Base-by-base conservation (phyloP, 2,888 invertebrate species). In the Tetragonula carbonaria region DNA sequence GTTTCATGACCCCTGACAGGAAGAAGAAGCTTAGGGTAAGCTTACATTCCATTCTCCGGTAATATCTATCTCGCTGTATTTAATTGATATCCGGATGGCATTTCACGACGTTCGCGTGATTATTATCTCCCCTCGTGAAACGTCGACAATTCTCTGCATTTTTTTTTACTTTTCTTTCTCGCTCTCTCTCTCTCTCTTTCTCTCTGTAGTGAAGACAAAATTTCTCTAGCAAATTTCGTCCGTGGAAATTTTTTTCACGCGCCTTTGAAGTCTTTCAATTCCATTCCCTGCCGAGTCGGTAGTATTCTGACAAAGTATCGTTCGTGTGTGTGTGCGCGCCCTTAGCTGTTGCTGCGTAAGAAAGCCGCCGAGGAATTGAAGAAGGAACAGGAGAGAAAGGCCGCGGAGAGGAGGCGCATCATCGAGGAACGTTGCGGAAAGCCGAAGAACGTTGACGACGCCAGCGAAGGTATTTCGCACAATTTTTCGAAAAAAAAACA, bases 1-100 rank as follows among this genome's bases (percentile, higher is more conserved):
- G 99, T 97, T 99, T 99, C 97, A 99, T 99, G 98, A 99, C 99
- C 94, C 99, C 99, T 88, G 99, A 99, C 96, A 98, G 99, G 96
- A 99, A 99, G 98, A 99, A 99, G 98, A 99, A 99, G 96, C 98
- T 99, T 95, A 97, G 99, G 97, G 99, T 99, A 95, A 96, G 97
- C 96, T 66, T 8, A 45, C 38, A 33, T 71, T 57, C 8, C 45
- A 59, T 74, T 84, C 38, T 4, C 45, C 57, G 11, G 6, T 59
- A 53, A 78, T 68, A 65, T 59, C 57, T 14, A 14, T 13, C 23
- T 11, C 13, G 13, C 53, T 51, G 62, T 23, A 63, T 80, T 62
- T 59, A 57, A 67, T 77, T 59, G 55, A 63, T 65, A 33, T 14
- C 21, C 28, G 16, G n/a, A n/a, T n/a, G n/a, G n/a, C n/a, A n/a